Conservation (phyloP, 2,797 vertebrate genomes). For the Lateolabrax maculatus region DNA sequence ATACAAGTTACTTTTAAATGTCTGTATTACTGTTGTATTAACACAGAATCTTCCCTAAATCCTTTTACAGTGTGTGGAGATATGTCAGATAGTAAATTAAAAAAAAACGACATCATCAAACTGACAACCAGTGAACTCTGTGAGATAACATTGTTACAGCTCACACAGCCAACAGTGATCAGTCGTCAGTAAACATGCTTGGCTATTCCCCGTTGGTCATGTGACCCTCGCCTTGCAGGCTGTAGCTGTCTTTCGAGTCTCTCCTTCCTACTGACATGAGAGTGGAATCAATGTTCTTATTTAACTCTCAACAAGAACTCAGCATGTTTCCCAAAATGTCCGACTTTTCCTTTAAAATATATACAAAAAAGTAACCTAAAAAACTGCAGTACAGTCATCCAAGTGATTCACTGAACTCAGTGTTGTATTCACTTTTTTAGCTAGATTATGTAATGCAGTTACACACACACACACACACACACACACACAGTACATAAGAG, state of each 20-base stretch:
- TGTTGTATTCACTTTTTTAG: no score
- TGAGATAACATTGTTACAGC: neutral
- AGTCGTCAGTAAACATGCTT: neutral
- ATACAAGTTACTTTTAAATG: neutral
- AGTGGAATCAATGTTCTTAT: neutral
- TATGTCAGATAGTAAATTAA: no score
- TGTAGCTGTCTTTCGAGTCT: neutral
- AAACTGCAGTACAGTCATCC: neutral
- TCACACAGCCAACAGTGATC: neutral
- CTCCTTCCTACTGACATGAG: no score
- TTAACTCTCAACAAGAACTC: neutral
- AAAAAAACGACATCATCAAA: neutral
- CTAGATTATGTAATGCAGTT: constrained; percentile 34
- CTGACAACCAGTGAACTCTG: neutral
- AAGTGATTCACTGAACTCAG: neutral
- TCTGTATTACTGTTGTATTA: neutral
- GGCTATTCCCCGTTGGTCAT: no score
- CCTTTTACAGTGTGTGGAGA: neutral
- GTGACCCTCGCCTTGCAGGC: no score
- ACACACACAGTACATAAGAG: constrained; percentile 15
- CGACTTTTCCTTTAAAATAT: neutral
- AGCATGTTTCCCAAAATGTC: neutral
- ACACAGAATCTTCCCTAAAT: neutral
- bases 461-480: constrained; percentile 11
- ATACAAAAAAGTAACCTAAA: neutral